Conservation (phyloP, 2,113 vertebrate species). For the Odocoileus hemionus region DNA sequence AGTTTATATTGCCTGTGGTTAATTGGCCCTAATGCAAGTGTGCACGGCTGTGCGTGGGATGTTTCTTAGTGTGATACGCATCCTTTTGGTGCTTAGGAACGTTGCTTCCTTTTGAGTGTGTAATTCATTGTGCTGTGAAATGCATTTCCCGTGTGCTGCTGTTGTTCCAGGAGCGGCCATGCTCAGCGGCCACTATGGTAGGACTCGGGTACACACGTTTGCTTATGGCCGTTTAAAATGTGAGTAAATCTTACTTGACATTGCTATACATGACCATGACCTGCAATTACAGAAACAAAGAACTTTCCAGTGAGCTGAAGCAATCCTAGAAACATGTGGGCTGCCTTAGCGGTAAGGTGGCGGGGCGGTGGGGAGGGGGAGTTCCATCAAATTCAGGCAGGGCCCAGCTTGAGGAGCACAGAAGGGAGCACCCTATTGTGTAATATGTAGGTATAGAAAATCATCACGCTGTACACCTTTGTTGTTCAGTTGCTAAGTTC, state of each 20-base stretch:
- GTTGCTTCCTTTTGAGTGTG: constrained; percentile 68
- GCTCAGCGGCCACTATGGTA: constrained; percentile 44
- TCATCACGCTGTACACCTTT: neutral
- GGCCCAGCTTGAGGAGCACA: neutral
- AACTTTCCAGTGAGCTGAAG: neutral
- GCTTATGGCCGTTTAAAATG: constrained; percentile 38
- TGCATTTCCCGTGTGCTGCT: constrained; percentile 32
- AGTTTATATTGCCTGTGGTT: constrained; percentile 67
- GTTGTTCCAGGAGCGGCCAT: constrained; percentile 46
- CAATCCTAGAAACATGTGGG: neutral
- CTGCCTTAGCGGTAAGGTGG: neutral
- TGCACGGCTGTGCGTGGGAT: constrained; percentile 62
- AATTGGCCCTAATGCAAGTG: constrained; percentile 67
- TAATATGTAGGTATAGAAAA: neutral
- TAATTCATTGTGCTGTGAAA: constrained; percentile 66
- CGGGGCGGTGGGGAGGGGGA: no score
- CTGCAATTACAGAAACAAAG: neutral
- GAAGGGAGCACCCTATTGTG: neutral
- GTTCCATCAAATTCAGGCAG: neutral
- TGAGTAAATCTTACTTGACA: neutral
- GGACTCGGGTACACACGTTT: constrained; percentile 23
- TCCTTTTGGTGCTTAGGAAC: constrained; percentile 67
- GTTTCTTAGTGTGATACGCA: constrained; percentile 69
- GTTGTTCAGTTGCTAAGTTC: neutral
- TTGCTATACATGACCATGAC: neutral